Evolutionary conservation across 2,888 invertebrate species (phyloP), one percentile per base, ranked within the genome.

Genomic region (Dusona sp.): DNA sequence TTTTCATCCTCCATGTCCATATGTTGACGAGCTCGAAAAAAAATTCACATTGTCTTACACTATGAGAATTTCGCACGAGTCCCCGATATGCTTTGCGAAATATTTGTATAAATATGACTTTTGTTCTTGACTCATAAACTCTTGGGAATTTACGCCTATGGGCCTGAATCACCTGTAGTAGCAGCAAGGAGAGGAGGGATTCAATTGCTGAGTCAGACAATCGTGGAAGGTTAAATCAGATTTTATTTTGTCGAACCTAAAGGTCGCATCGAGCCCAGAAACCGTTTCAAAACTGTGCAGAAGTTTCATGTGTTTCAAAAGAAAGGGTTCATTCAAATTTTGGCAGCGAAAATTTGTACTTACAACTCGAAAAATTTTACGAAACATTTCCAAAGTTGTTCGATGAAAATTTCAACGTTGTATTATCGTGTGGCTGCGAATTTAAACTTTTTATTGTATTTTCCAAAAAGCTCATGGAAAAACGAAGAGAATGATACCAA

Each of bases 91-190:
- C 29, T 29, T 61, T 29, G 16, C 61, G 61, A 61, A 61, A 61
- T 61, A 61, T 16, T 61, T 29, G 29, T 61, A 29, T 29, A 16
- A 61, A 61, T 54, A 22, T 25, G 38, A 57, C 57, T 74, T 9
- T 57, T 25, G 38, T 38, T 61, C 22, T 57, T 45, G 38, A 25
- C 36, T 51, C 33, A 25, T 67, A 25, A 67, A 36, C 13, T 38
- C 54, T 19, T 61, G 42, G 13, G 29, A 68, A n/a, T 68, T 42
- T 33, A 77, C 81, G 73, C 64, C n/a, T 33, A 42, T 38, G 67
- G 29, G 64, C 29, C 65, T 82, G 75, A 82, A 75, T 82, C 68
- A 75, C 75, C 54, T 75, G 67, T 7, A 19, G 67, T 19, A 61
- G 38, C 16, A 22, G 25, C 25, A 33, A 25, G 9, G 22, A 36